phyloP scores from a whole-genome alignment of 2,113 vertebrate species.

The Chaetodon auriga region DNA sequence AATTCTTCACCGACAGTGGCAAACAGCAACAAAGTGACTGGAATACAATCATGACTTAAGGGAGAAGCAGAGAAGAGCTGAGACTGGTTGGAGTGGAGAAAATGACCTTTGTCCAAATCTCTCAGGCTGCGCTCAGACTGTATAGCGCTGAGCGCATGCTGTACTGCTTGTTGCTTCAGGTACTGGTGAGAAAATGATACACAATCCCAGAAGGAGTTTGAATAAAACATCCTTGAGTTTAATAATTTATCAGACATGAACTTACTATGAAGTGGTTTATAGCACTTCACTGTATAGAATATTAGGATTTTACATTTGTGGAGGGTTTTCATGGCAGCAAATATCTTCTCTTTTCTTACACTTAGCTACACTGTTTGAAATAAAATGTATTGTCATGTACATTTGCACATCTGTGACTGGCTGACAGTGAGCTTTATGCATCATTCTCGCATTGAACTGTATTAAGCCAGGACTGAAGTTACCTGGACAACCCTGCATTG shows the following conservation, averaged over 20 bases:
- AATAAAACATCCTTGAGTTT: background rate
- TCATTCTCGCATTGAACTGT: background rate
- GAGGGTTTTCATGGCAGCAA: background rate
- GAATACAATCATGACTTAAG: conserved; percentile 31
- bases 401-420: background rate
- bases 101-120: conserved; percentile 41
- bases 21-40: conserved; percentile 40
- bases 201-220: background rate
- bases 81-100: conserved; percentile 30
- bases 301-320: background rate
- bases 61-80: conserved; percentile 26
- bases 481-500: background rate
- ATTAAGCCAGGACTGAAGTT: background rate
- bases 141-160: conserved; percentile 1
- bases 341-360: background rate
- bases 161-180: background rate
- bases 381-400: background rate
- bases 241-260: background rate
- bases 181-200: conserved; percentile 12
- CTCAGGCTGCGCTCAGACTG: background rate
- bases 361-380: background rate
- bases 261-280: background rate
- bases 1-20: conserved; percentile 28
- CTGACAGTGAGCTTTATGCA: no score
- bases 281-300: background rate